Percentiles rank a stretch among this genome's conserved stretches.
Conservation (phyloP, 2,888 invertebrate genomes). For the Melieria crassipennis region DNA sequence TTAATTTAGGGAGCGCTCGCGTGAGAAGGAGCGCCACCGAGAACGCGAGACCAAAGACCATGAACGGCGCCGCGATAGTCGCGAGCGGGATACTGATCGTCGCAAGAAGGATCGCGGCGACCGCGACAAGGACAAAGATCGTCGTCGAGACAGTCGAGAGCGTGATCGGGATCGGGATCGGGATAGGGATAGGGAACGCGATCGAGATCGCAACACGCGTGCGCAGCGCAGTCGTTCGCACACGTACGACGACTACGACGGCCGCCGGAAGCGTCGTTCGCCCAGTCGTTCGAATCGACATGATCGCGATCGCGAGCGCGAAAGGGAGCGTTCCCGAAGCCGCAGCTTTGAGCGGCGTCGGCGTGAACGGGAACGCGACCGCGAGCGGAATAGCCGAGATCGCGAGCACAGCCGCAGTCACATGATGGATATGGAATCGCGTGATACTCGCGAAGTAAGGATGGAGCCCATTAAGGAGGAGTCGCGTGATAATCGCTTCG, state of each 20-base stretch:
- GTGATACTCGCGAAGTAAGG: constrained; percentile 43
- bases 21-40: constrained; percentile 29
- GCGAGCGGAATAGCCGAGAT: constrained; percentile 64
- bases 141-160: constrained; percentile 48
- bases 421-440: constrained; percentile 60
- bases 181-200: constrained; percentile 47
- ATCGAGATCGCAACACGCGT: constrained; percentile 66
- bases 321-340: constrained; percentile 60
- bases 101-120: constrained; percentile 51
- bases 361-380: constrained; percentile 67
- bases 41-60: constrained; percentile 53
- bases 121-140: constrained; percentile 49
- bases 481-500: constrained; percentile 54
- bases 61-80: constrained; percentile 45
- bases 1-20: constrained; percentile 41
- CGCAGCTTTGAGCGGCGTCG: constrained; percentile 51
- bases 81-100: constrained; percentile 53
- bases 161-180: constrained; percentile 58
- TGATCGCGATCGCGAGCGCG: constrained; percentile 60
- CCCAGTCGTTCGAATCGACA: constrained; percentile 49
- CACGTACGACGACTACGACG: constrained; percentile 55
- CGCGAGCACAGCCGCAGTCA: constrained; percentile 61
- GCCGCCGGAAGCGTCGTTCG: constrained; percentile 67
- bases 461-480: constrained; percentile 59
- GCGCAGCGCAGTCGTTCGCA: constrained; percentile 67